Percentiles rank a stretch among this genome's conserved stretches.
Evolutionary conservation across 2,797 vertebrate species (phyloP).

Genomic region (Fringilla coelebs): DNA sequence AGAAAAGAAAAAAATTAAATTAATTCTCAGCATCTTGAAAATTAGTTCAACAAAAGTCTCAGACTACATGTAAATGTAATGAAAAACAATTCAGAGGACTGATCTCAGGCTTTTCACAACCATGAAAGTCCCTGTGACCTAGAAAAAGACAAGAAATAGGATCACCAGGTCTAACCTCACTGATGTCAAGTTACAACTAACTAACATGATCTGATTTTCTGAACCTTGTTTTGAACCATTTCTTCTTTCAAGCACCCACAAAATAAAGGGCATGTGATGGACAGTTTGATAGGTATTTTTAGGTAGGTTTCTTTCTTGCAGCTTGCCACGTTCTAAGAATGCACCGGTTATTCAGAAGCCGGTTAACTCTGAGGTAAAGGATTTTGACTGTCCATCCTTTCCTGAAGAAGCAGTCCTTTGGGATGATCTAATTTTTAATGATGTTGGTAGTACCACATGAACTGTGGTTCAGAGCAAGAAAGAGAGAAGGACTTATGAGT

Average conservation of each 20-base stretch:
- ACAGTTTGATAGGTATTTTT: background rate
- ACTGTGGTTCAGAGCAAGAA: background rate
- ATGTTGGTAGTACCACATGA: background rate
- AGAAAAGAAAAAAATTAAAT: background rate
- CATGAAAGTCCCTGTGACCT: background rate
- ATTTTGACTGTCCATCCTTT: background rate
- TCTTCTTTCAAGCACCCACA: background rate
- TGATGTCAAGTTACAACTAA: background rate
- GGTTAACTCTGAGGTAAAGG: background rate
- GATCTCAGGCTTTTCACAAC: background rate
- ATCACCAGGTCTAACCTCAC: background rate
- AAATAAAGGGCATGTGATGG: background rate
- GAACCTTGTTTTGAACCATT: background rate
- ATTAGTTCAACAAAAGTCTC: background rate
- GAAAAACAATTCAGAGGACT: background rate
- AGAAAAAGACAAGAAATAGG: background rate
- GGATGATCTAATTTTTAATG: background rate
- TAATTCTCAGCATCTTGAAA: background rate
- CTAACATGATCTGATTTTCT: background rate
- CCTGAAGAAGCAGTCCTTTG: background rate
- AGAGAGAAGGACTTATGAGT: background rate
- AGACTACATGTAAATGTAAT: background rate
- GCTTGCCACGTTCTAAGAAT: background rate
- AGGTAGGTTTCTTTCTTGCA: background rate
- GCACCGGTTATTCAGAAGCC: background rate